phyloP scores from a whole-genome alignment of 1,140 invertebrate genomes.

The Formica selysi region DNA sequence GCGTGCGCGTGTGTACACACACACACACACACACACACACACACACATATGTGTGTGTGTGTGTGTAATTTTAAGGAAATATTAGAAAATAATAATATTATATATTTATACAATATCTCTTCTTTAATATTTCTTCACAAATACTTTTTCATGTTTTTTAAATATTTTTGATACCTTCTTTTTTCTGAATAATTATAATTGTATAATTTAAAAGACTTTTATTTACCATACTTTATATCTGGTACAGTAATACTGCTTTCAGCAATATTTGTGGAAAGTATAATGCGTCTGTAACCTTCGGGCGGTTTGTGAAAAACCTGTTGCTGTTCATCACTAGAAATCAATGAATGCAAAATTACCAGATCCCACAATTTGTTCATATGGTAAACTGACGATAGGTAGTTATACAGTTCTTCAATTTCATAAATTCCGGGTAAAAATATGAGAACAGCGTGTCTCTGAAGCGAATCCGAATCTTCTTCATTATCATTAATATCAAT shows the following conservation, averaged over 20 bases:
- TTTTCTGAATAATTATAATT: not conserved
- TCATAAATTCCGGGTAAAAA: conserved; percentile 96
- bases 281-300: conserved; percentile 92
- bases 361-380: conserved; percentile 87
- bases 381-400: conserved; percentile 76
- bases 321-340: conserved; percentile 91
- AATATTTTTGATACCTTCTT: too few species aligned
- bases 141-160: not conserved
- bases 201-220: not conserved
- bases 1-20: too few species aligned
- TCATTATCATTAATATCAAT: conserved; percentile 87
- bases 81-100: conserved; percentile 29
- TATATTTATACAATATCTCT: not conserved
- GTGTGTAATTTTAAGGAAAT: not conserved
- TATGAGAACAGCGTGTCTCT: conserved; percentile 91
- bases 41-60: too few species aligned
- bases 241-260: conserved; percentile 99
- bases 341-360: conserved; percentile 91
- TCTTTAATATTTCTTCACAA: not conserved
- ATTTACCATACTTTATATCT: conserved; percentile 94
- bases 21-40: too few species aligned
- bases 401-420: conserved; percentile 90
- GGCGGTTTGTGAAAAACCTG: conserved; percentile 89
- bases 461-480: conserved; percentile 38
- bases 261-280: conserved; percentile 98